Base-by-base conservation (phyloP, 1,140 invertebrate genomes). In the Calephelis nemesis region DNA sequence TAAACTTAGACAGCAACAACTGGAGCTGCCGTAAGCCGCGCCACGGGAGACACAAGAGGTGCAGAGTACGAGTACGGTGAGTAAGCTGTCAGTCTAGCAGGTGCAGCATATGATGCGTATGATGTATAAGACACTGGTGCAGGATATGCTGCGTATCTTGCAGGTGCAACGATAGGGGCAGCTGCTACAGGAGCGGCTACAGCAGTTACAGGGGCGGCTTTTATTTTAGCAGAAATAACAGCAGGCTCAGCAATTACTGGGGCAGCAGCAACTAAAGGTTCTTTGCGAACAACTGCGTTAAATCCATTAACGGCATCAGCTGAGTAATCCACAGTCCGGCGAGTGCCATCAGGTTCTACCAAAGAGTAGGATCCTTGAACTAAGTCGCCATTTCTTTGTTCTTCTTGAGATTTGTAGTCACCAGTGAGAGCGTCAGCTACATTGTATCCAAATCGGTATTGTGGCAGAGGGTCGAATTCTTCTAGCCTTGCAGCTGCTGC, bases 361-460 rank as follows among this genome's bases (percentile, higher is more conserved):
- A 95, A 78, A 0, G 93, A 93, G 83, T 95, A 95, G 49, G 90
- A 89, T 47, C 94, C 95, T 74, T 94, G 93, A 4, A 95, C 94
- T 62, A 95, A 83, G 74, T 95, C 94, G 30, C 94, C 95, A 66
- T 88, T 82, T 63, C 92, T 85, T 70, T 87, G 84, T 67, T 93
- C 92, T 8, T 79, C 78, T 62, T 92, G 90, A 69, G 83, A 88
- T 74, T 93, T 92, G 74, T 88, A 88, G 74, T 93, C 92, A 50
- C 93, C 91, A 49, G 90, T 92, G 69, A 91, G 82, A 7, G 90
- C 93, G 75, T 95, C 94, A 67, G 94, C 94, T 5, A 95, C 94
- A 71, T 94, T 93, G 74, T 95, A 95, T n/a, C 93, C 92, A 71
- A 94, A 95, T 71, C 93, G 92, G 89, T 95, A 95, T 65, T 94